Percentiles rank a stretch among this genome's conserved stretches.
These are phyloP conservation scores for Sphaerophoria rueppellii DNA, from an alignment of 2,888 invertebrate species.

Conservation along the genomic window DNA sequence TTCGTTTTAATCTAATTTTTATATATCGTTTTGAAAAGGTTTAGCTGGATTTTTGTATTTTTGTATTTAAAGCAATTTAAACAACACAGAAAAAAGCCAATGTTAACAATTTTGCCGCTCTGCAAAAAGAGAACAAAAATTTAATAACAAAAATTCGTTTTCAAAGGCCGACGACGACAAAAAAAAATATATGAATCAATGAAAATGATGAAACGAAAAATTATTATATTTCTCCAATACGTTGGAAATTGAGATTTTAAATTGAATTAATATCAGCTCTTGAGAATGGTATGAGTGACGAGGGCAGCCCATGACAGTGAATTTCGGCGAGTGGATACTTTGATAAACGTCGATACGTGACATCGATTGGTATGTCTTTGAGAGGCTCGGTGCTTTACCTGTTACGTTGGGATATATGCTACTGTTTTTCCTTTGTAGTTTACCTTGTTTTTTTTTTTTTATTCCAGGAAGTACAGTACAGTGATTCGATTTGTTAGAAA, in stretches of 20 bases:
- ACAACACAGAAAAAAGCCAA: constrained; percentile 8
- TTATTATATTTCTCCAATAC: constrained; percentile 56
- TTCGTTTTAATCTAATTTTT: constrained; percentile 33
- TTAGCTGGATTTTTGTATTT: background rate
- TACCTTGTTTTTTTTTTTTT: no score
- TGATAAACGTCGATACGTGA: constrained; percentile 23
- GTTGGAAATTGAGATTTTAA: constrained; percentile 40
- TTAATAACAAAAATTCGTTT: constrained; percentile 31
- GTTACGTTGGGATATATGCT: no score
- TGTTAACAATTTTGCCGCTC: background rate
- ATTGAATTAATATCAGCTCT: constrained; percentile 65
- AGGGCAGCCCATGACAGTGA: constrained; percentile 51
- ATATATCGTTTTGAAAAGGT: constrained; percentile 19
- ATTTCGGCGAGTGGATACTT: constrained; percentile 40
- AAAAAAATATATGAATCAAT: background rate
- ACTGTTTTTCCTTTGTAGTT: no score
- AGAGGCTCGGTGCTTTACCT: no score
- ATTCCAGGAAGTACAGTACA: no score
- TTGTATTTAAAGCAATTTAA: constrained; percentile 25
- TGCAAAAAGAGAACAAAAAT: constrained; percentile 40
- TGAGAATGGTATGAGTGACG: constrained; percentile 25
- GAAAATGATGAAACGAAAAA: background rate
- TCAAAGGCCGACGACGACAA: constrained; percentile 27
- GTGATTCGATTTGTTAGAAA: no score
- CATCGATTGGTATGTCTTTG: background rate